A percentile compares a stretch with the other conserved stretches of the same genome.
phyloP scores from a whole-genome alignment of 37 sponge, comb jelly and placozoan species.

The Ephydatia muelleri region DNA sequence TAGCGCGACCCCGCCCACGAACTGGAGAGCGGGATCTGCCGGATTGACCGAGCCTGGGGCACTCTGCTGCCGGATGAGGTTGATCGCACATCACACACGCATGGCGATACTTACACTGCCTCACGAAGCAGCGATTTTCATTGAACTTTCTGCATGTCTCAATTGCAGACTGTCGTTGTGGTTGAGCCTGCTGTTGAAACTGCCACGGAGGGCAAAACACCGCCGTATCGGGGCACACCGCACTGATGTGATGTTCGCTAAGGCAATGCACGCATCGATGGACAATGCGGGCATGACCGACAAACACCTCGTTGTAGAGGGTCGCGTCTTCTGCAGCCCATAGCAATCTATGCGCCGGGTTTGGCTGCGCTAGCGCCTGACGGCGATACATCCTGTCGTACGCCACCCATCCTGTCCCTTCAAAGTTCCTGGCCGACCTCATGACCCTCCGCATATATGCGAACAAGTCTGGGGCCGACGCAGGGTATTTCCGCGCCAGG shows the following conservation, averaged over 20 bases:
- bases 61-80: no score
- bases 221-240: neutral
- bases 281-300: conserved; percentile 3
- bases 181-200: no score
- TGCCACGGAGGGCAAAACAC: no score
- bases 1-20: no score
- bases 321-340: neutral
- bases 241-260: neutral
- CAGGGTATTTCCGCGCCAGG: neutral
- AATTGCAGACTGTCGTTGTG: no score
- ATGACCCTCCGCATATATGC: neutral
- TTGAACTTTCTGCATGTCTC: no score
- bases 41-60: no score
- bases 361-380: neutral
- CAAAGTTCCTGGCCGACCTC: neutral
- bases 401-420: conserved; percentile 5
- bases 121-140: no score
- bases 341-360: neutral
- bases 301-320: conserved; percentile 21
- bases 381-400: conserved; percentile 18
- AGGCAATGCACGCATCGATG: conserved; percentile 8
- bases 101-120: no score
- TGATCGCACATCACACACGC: no score
- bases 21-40: no score
- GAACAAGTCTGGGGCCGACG: neutral